Evolutionary conservation across 2,113 vertebrate species (phyloP), one percentile per base, ranked within the genome.

Genomic region (Apodemus speciosus): DNA sequence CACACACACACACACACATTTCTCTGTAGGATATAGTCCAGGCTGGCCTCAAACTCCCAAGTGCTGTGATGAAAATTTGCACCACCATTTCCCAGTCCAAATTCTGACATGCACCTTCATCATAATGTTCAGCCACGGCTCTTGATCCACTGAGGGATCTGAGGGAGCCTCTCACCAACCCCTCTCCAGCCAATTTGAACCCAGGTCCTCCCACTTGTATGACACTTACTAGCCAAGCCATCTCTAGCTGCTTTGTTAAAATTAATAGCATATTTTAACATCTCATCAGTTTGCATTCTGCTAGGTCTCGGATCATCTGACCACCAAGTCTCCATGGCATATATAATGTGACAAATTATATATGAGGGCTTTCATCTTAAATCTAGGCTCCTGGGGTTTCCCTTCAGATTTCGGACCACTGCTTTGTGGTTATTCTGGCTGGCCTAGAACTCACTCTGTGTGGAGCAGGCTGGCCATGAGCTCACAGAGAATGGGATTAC

Each of bases 141-240:
- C 0, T 4, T 1, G 25, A 49, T 23, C 14, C 79, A 81, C 2
- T 0, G 8, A 35, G 9, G 49, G 16, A 51, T 35, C 23, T 8
- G 60, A 25, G 79, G 14, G 53, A 38, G 21, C 38, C 58, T 62
- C 53, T 15, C 9, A 21, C 7, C 35, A 16, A 25, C 71, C 3
- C 8, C 7, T 30, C n/a, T 30, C 51, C 51, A 43, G 79, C 13
- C 10, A 1, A 8, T 81, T 25, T 60, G 23, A 60, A 40, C 56
- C 40, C 8, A 10, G 0, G 14, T 60, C 79, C 56, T 43, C 23
- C 60, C 20, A 53, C 5, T 10, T 79, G 20, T n/a, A n/a, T 38
- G n/a, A 27, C n/a, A 38, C n/a, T 32, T 32, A 18, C 5, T 81
- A 27, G 15, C 79, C 79, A 83, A 60, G 56, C 38, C n/a, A 25